phyloP scores from a whole-genome alignment of 2,888 invertebrate genomes.

The Epinotia demarniana region DNA sequence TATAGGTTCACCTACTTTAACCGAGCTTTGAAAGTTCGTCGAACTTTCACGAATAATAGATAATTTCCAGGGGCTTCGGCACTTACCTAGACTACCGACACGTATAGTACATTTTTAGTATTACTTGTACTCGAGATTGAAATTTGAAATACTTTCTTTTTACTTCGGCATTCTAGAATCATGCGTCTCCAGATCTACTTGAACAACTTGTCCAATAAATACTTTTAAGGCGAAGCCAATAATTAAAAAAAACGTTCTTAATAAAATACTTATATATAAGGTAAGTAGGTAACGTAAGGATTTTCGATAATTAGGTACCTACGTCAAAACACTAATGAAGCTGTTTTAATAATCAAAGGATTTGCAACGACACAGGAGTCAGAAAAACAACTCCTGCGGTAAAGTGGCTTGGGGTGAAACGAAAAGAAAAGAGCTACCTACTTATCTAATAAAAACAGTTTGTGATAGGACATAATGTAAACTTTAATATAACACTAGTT shows the following conservation, averaged over 20 bases:
- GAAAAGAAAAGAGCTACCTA: neutral
- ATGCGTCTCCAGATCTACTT: no score
- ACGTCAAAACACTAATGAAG: no score
- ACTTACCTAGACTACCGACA: neutral
- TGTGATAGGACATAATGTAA: neutral
- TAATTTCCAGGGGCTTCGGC: slow-evolving; percentile 7
- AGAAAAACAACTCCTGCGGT: neutral
- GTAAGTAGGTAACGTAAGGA: no score
- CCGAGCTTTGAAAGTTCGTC: slow-evolving; percentile 69
- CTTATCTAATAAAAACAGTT: neutral
- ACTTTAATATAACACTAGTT: slow-evolving; percentile 1
- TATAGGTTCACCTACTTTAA: slow-evolving; percentile 50
- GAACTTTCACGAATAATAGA: slow-evolving; percentile 69
- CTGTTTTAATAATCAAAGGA: neutral
- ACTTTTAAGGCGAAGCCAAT: no score
- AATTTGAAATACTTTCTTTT: no score
- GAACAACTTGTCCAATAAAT: no score
- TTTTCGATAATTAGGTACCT: no score
- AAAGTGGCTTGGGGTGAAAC: neutral
- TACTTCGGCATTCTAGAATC: no score
- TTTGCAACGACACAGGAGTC: neutral
- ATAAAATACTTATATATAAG: no score
- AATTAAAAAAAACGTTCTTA: no score
- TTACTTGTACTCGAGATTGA: neutral
- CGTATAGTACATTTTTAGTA: neutral